These are phyloP conservation scores for Brachymystax lenok DNA, from an alignment of 2,797 vertebrate species.

Conservation along the genomic window DNA sequence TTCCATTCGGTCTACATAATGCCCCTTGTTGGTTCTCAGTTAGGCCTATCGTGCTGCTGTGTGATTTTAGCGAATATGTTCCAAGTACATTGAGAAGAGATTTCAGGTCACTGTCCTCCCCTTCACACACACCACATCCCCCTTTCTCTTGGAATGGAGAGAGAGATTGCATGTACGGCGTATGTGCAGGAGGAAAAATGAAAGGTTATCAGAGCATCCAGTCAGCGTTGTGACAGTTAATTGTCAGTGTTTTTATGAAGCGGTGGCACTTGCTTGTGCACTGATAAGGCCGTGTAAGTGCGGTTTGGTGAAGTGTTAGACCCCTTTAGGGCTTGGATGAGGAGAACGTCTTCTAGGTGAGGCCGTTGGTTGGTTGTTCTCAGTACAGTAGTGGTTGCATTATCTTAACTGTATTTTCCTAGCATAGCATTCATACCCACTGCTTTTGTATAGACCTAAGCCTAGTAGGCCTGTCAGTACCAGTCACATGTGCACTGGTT, in stretches of 20 bases:
- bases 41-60: not conserved
- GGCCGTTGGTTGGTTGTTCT: conserved; percentile 4
- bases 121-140: conserved; percentile 27
- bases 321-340: conserved; percentile 55
- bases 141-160: conserved; percentile 18
- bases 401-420: conserved; percentile 28
- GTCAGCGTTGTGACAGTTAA: conserved; percentile 73
- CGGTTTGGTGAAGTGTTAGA: conserved; percentile 45
- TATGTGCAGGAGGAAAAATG: conserved; percentile 50
- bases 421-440: not conserved
- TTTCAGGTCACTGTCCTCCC: conserved; percentile 58
- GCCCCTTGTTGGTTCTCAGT: not conserved
- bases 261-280: conserved; percentile 65
- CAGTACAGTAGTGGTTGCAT: conserved; percentile 21
- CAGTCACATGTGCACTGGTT: not conserved
- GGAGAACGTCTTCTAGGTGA: conserved; percentile 61
- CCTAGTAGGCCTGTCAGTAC: not conserved
- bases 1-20: not conserved
- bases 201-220: conserved; percentile 79
- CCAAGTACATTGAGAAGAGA: conserved; percentile 51
- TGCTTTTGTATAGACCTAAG: not conserved
- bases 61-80: conserved; percentile 5
- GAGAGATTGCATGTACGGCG: conserved; percentile 49
- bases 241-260: conserved; percentile 64
- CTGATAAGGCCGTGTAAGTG: conserved; percentile 70